Evolutionary conservation across 2,888 invertebrate genomes (phyloP).

Genomic region (Rhagonycha fulva): DNA sequence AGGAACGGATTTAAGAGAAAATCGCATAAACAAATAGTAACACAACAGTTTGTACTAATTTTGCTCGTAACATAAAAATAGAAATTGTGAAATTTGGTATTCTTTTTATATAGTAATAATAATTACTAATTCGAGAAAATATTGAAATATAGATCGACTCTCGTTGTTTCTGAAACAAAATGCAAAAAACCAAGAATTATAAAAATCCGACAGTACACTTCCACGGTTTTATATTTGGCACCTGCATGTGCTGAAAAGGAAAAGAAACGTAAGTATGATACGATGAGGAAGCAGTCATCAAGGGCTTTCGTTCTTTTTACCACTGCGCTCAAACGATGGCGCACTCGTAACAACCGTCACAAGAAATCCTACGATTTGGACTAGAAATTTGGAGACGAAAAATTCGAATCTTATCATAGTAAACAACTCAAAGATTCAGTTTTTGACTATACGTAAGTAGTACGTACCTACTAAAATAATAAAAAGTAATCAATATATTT

Average conservation of each 20-base stretch:
- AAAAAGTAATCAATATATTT: too few species aligned
- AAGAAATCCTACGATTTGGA: background rate
- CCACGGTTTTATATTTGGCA: background rate
- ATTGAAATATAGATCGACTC: accelerated
- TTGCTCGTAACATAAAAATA: background rate
- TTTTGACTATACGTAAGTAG: too few species aligned
- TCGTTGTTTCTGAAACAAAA: background rate
- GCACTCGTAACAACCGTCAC: background rate
- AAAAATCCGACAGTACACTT: background rate
- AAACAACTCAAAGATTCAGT: too few species aligned
- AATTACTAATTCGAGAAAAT: background rate
- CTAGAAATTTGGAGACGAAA: background rate
- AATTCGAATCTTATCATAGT: too few species aligned
- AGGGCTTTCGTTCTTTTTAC: background rate
- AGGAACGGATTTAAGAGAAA: conserved; percentile 38
- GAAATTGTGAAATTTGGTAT: background rate
- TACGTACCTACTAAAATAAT: too few species aligned
- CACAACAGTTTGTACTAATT: background rate
- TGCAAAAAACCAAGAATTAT: background rate
- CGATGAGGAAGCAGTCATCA: background rate
- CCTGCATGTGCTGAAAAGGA: background rate
- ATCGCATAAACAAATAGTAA: background rate
- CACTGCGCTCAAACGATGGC: background rate
- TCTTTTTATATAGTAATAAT: background rate
- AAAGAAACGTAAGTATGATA: background rate